Evolutionary conservation across 2,797 vertebrate species (phyloP), one percentile per base, ranked within the genome.

Genomic region (Molossus alvarezi): DNA sequence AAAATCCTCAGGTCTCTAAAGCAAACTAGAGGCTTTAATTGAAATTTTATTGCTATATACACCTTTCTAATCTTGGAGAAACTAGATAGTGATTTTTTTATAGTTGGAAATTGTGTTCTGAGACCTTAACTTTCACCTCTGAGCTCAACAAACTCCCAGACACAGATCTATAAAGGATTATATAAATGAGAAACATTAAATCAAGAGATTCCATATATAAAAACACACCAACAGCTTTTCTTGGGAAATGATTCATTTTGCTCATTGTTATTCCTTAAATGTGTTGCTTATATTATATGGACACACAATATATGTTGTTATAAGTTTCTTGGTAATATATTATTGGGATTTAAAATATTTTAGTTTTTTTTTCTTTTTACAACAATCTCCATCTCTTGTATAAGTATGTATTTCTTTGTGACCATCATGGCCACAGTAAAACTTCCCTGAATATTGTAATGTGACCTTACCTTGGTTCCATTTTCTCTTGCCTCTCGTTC

Each of bases 381-480:
- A 93, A 95, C 60, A 97, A 96, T 20, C n/a, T 87, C 91, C 41
- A 33, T 53, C 48, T 81, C 62, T 20, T 53, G 48, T 90, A 72
- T 86, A 80, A 4, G 94, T 67, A 96, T 23, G 7, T 91, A 83
- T 96, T 94, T 85, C 67, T 94, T 95, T 95, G 91, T 95, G 41
- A 94, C 48, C 33, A 72, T 93, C 60, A 27, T 5, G 58, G 79
- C 41, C 33, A 76, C 71, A 9, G 27, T 17, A 84, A 27, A 79
- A 33, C 29, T 14, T 21, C 15, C 94, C 64, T 95, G 80, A 76
- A 96, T 94, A 97, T 82, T 1, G 41, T 97, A 86, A 97, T 95
- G 96, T 77, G 85, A 95, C 65, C 98, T 98, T 98, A 99, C 99
- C 99, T 99, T 99, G 98, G 98, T 99, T 98, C 98, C 99, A 97